Conservation (phyloP, 2,797 vertebrate genomes). For the Muraenolepis orangiensis region DNA sequence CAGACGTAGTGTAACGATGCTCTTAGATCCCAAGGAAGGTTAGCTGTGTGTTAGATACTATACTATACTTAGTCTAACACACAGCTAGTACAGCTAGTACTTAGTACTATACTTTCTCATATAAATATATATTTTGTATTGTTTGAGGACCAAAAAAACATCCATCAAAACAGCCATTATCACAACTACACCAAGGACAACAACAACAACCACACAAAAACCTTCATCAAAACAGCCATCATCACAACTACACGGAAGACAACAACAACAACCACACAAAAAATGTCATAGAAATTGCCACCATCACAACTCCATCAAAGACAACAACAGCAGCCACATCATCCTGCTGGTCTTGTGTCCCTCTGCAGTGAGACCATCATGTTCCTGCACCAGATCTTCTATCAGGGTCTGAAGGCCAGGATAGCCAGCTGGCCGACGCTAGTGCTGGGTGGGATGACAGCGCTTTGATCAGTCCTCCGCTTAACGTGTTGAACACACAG, state of each 20-base stretch:
- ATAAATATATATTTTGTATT: no score
- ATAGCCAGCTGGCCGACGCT: slow-evolving; percentile 98
- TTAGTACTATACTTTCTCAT: no score
- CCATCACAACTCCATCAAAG: no score
- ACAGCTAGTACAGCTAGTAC: no score
- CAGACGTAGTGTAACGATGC: background rate
- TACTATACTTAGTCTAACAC: no score
- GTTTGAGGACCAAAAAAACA: background rate
- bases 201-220: background rate
- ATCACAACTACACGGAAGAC: no score
- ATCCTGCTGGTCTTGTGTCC: slow-evolving; percentile 30
- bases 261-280: no score
- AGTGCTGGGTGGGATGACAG: slow-evolving; percentile 85
- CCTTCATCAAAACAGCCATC: background rate
- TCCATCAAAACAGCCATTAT: background rate
- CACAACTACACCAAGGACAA: no score
- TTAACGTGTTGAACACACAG: background rate
- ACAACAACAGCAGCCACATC: background rate
- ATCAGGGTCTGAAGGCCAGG: slow-evolving; percentile 95
- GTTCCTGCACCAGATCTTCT: slow-evolving; percentile 99
- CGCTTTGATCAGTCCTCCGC: background rate
- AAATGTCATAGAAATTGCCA: no score
- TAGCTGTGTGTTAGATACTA: no score
- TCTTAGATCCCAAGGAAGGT: no score
- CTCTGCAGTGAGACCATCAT: slow-evolving; percentile 94